These are phyloP conservation scores for Trichopria drosophilae DNA, from an alignment of 2,888 invertebrate species.

Conservation along the genomic window DNA sequence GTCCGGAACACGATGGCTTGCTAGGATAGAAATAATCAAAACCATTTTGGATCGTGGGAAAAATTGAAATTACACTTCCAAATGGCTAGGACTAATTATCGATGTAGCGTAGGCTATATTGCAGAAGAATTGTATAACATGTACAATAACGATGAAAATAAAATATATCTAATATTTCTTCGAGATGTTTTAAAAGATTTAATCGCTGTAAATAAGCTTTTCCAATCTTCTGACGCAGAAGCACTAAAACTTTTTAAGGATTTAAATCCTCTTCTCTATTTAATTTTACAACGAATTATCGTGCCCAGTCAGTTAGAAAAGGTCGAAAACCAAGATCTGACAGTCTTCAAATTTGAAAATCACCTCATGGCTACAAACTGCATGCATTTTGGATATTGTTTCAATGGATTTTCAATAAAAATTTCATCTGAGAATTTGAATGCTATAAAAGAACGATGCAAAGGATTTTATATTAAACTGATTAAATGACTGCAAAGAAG, in stretches of 20 bases:
- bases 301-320: conserved; percentile 39
- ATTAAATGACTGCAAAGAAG: conserved; percentile 15
- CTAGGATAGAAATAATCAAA: conserved; percentile 18
- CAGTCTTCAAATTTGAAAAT: conserved; percentile 38
- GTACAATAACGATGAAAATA: conserved; percentile 30
- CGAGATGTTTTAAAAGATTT: conserved; percentile 29
- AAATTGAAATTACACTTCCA: conserved; percentile 41
- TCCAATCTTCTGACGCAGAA: conserved; percentile 34
- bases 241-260: conserved; percentile 32
- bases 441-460: conserved; percentile 16
- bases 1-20: conserved; percentile 26
- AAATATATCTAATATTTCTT: conserved; percentile 30
- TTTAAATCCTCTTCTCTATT: conserved; percentile 29
- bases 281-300: too few relatives aligned
- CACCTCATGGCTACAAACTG: conserved; percentile 40
- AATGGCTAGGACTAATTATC: conserved; percentile 32
- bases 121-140: conserved; percentile 31
- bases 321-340: conserved; percentile 34
- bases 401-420: too few relatives aligned
- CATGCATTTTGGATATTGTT: conserved; percentile 43
- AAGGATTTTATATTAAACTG: conserved; percentile 7
- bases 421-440: too few relatives aligned
- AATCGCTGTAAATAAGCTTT: conserved; percentile 28
- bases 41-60: conserved; percentile 40
- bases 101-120: conserved; percentile 32